phyloP scores from a whole-genome alignment of 2,888 invertebrate species.

The Cantharis lateralis region DNA sequence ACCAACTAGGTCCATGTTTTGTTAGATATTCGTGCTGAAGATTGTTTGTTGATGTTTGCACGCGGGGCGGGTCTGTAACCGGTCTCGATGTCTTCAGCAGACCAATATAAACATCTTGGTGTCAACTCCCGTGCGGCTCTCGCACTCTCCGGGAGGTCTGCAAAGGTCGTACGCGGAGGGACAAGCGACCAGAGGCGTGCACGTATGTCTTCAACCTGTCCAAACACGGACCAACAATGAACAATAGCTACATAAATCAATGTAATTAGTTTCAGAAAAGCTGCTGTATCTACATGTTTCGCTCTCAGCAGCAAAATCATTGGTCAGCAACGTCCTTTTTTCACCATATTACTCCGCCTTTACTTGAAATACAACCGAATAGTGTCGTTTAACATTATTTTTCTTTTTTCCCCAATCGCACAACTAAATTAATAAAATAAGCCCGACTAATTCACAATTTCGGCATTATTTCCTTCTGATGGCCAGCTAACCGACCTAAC shows the following conservation, averaged over 20 bases:
- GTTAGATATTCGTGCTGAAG: slow-evolving; percentile 27
- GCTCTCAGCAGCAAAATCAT: slow-evolving; percentile 63
- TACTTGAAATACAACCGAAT: slow-evolving; percentile 46
- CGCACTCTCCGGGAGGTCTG: slow-evolving; percentile 38
- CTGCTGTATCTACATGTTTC: slow-evolving; percentile 56
- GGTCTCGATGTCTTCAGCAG: slow-evolving; percentile 33
- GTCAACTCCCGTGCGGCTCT: slow-evolving; percentile 39
- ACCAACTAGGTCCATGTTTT: slow-evolving; percentile 23
- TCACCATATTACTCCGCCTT: slow-evolving; percentile 61
- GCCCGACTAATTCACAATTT: not conserved
- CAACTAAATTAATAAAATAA: not conserved
- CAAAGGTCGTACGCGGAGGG: slow-evolving; percentile 36
- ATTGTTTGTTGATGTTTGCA: slow-evolving; percentile 24
- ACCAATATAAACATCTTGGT: slow-evolving; percentile 38
- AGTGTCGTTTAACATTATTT: not conserved
- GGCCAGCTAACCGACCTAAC: not conserved
- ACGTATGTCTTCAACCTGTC: slow-evolving; percentile 55
- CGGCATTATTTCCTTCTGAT: not conserved
- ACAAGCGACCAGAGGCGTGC: slow-evolving; percentile 49
- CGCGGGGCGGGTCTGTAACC: slow-evolving; percentile 30
- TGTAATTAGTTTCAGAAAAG: slow-evolving; percentile 82
- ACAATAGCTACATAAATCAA: slow-evolving; percentile 93
- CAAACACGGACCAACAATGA: slow-evolving; percentile 75
- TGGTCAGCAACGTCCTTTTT: slow-evolving; percentile 65
- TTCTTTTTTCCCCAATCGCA: not conserved